phyloP scores from a whole-genome alignment of 1,140 invertebrate genomes.

The Megalopta genalis region DNA sequence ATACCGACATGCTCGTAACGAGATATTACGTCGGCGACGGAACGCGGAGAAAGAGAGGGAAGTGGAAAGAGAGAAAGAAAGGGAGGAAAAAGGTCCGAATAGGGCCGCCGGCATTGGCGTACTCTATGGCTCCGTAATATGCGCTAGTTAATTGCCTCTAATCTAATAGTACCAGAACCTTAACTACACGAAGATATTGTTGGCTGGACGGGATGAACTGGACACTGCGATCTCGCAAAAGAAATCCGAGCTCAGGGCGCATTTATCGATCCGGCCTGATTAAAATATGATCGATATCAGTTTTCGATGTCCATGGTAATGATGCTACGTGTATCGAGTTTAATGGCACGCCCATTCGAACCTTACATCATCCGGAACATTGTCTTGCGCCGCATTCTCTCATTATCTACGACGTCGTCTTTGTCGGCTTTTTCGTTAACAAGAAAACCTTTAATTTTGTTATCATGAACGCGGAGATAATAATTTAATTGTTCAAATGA shows the following conservation, averaged over 20 bases:
- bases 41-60: neutral
- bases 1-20: neutral
- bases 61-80: neutral
- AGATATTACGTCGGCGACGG: neutral
- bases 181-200: neutral
- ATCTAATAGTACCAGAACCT: constrained; percentile 8
- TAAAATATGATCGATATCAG: neutral
- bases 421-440: neutral
- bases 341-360: neutral
- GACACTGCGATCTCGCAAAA: neutral
- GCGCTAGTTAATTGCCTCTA: neutral
- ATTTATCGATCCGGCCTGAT: neutral
- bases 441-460: too few species aligned
- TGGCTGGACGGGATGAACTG: neutral
- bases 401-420: neutral
- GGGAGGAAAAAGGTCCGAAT: neutral
- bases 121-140: neutral
- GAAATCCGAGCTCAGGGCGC: neutral
- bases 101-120: neutral
- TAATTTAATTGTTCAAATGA: too few species aligned
- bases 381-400: neutral
- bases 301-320: neutral
- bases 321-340: neutral
- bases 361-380: neutral
- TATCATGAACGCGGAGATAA: too few species aligned